A percentile compares a stretch with the other conserved stretches of the same genome.
phyloP scores from a whole-genome alignment of 2,888 invertebrate genomes.

The Gortyna flavago region DNA sequence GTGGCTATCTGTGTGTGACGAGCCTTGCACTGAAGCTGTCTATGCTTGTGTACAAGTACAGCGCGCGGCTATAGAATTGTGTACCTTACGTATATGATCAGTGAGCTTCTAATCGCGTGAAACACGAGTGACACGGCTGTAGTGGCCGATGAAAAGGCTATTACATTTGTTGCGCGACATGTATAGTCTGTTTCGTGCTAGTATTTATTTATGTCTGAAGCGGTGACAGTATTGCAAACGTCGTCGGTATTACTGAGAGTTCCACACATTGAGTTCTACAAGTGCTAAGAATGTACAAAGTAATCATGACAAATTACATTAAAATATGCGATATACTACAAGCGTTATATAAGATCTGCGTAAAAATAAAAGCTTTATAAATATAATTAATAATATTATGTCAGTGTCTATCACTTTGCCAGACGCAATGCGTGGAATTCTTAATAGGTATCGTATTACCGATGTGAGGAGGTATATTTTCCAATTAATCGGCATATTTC shows the following conservation, averaged over 20 bases:
- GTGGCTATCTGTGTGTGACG: slow-evolving; percentile 39
- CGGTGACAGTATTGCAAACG: background rate
- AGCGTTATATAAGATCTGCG: background rate
- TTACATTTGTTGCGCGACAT: slow-evolving; percentile 7
- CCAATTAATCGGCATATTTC: background rate
- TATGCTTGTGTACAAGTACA: slow-evolving; percentile 25
- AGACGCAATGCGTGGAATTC: slow-evolving; percentile 25
- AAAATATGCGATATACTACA: background rate
- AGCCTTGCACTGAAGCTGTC: slow-evolving; percentile 34
- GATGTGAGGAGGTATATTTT: background rate
- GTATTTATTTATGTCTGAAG: background rate
- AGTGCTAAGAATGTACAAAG: slow-evolving; percentile 5
- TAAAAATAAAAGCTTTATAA: slow-evolving; percentile 11
- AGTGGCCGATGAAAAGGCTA: background rate
- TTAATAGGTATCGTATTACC: background rate
- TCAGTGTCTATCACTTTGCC: background rate
- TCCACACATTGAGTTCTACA: slow-evolving; percentile 32
- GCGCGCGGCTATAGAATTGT: slow-evolving; percentile 16
- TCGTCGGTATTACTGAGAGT: background rate
- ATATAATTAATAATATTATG: background rate
- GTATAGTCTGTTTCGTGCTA: background rate
- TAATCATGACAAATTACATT: background rate
- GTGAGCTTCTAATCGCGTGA: slow-evolving; percentile 32
- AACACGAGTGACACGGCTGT: slow-evolving; percentile 4
- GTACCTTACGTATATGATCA: slow-evolving; percentile 46